A percentile compares a stretch with the other conserved stretches of the same genome.
phyloP scores from a whole-genome alignment of 1,140 invertebrate species.

The Chionoecetes opilio region DNA sequence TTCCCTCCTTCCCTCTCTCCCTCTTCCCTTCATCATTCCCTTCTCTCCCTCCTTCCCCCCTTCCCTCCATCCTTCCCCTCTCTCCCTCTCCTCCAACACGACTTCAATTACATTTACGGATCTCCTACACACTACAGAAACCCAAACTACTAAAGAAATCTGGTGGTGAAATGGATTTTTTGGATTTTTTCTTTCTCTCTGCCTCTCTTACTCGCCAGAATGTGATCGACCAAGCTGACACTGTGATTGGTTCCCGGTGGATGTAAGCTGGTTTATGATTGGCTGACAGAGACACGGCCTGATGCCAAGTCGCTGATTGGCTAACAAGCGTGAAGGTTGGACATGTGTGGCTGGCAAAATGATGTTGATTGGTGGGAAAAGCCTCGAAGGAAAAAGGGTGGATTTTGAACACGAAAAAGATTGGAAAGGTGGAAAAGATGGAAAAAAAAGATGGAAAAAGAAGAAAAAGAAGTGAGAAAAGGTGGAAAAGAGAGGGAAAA shows the following conservation, averaged over 20 bases:
- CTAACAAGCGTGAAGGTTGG: neutral
- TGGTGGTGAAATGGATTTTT: constrained; percentile 47
- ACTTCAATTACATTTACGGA: constrained; percentile 66
- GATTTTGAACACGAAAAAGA: neutral
- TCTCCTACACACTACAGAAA: constrained; percentile 36
- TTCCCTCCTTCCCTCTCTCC: neutral
- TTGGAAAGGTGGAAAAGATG: neutral
- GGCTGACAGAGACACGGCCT: neutral
- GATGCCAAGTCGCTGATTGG: neutral
- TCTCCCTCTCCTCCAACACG: neutral
- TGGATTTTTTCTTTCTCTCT: too few species aligned
- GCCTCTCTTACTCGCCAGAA: neutral
- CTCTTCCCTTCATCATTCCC: too few species aligned
- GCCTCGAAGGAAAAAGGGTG: neutral
- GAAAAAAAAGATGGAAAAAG: neutral
- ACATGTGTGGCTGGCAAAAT: neutral
- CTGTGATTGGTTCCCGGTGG: neutral
- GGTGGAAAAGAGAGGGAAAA: neutral
- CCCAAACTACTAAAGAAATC: constrained; percentile 59
- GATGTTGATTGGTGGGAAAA: neutral
- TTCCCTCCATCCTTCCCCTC: neutral
- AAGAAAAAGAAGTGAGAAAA: neutral
- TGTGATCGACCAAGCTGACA: neutral
- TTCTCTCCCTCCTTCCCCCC: neutral
- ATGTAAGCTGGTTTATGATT: neutral